A percentile compares a stretch with the other conserved stretches of the same genome.
Evolutionary conservation across 2,888 invertebrate genomes (phyloP).

Genomic region (Pseudococcus longispinus): DNA sequence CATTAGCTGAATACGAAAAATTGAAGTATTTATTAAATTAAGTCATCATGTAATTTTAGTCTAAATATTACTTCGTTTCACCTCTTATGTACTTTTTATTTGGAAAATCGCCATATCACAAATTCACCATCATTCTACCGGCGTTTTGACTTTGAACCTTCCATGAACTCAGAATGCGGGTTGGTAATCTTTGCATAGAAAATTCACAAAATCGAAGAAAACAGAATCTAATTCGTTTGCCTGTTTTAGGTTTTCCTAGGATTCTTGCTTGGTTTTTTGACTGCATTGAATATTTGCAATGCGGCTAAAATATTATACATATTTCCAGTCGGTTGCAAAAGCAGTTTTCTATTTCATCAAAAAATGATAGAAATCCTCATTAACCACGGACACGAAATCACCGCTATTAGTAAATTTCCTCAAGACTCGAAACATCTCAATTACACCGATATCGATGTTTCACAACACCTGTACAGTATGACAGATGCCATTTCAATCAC

Average conservation of each 20-base stretch:
- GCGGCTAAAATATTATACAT: slow-evolving; percentile 13
- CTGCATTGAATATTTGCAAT: background rate
- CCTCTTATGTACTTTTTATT: background rate
- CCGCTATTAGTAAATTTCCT: slow-evolving; percentile 60
- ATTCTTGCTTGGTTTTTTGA: background rate
- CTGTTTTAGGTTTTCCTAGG: background rate
- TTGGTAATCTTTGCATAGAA: background rate
- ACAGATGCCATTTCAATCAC: slow-evolving; percentile 10
- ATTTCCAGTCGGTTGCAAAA: background rate
- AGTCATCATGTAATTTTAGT: too few relatives aligned
- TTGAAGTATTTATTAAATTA: too few relatives aligned
- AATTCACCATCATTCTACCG: background rate
- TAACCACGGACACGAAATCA: slow-evolving; percentile 61
- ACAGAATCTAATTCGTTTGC: background rate
- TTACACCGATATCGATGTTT: slow-evolving; percentile 60
- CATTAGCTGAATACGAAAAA: too few relatives aligned
- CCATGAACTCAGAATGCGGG: background rate
- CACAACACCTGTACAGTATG: slow-evolving; percentile 56
- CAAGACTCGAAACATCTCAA: slow-evolving; percentile 59
- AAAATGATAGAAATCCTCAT: slow-evolving; percentile 60
- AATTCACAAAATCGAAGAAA: background rate
- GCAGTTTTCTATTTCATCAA: slow-evolving; percentile 24
- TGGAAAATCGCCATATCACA: background rate
- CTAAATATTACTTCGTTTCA: background rate
- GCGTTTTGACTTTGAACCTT: background rate